Evolutionary conservation across 2,113 vertebrate species (phyloP).

Genomic region (Poecile atricapillus): DNA sequence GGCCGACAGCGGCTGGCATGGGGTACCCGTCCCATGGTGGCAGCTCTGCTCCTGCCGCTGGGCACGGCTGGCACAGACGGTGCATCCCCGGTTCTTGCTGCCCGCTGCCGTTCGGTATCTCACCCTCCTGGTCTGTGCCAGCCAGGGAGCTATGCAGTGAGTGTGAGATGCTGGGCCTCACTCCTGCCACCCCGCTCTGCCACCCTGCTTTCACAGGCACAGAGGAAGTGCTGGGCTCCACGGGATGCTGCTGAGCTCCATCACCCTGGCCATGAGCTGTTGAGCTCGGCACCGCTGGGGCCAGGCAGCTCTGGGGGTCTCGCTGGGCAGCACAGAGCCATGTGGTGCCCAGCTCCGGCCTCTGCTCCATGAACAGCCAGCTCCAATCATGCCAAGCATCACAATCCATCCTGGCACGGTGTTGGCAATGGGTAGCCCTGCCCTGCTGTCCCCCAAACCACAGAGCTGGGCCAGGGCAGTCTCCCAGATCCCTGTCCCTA

Average conservation of each 20-base stretch:
- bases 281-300: fast-evolving
- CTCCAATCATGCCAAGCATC: fast-evolving
- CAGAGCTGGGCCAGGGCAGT: background rate
- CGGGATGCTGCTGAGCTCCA: background rate
- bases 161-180: background rate
- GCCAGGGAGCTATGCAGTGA: fast-evolving
- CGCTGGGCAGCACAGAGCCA: fast-evolving
- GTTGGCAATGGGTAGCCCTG: background rate
- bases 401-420: fast-evolving
- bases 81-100: background rate
- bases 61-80: background rate
- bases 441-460: background rate
- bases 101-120: background rate
- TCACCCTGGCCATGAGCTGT: background rate
- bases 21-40: background rate
- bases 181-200: background rate
- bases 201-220: background rate
- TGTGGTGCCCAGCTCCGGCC: background rate
- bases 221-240: background rate
- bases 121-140: background rate
- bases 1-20: background rate
- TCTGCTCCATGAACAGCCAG: background rate
- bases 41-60: background rate
- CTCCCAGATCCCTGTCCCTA: background rate
- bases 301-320: background rate